phyloP scores from a whole-genome alignment of 35 echinoderm and acorn worm genomes.

The Apostichopus parvimensis region DNA sequence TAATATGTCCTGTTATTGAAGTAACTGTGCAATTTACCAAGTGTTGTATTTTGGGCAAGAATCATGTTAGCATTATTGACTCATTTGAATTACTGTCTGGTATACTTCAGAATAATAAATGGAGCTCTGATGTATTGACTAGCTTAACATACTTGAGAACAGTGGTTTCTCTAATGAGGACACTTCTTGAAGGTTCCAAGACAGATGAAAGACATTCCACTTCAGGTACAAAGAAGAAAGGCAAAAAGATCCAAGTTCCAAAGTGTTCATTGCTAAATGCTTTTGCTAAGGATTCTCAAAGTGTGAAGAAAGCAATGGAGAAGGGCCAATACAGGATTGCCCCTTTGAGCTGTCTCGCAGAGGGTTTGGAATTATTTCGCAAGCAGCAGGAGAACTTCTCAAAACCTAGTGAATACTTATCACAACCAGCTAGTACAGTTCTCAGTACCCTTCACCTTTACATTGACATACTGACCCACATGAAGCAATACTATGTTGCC shows the following conservation, averaged over 20 bases:
- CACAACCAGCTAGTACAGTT: conserved; percentile 2
- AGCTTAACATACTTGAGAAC: conserved; percentile 27
- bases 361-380: conserved; percentile 67
- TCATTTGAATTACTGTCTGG: background rate
- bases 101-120: conserved; percentile 2
- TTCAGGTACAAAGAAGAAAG: conserved; percentile 7
- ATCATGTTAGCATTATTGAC: background rate
- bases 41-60: conserved; percentile 33
- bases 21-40: conserved; percentile 69
- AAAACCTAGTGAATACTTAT: background rate
- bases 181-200: background rate
- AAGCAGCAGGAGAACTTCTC: conserved; percentile 54
- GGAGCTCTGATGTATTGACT: background rate
- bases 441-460: conserved; percentile 41
- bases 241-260: background rate
- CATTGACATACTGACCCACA: conserved; percentile 47
- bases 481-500: conserved; percentile 15
- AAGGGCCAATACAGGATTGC: conserved; percentile 18
- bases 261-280: conserved; percentile 29
- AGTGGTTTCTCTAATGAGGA: background rate
- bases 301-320: conserved; percentile 64
- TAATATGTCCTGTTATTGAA: conserved; percentile 64
- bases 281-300: conserved; percentile 29
- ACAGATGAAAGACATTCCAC: background rate
- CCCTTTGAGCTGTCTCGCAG: conserved; percentile 47